Evolutionary conservation across 2,888 invertebrate species (phyloP), one percentile per base, ranked within the genome.

Genomic region (Parnassius glacialis): DNA sequence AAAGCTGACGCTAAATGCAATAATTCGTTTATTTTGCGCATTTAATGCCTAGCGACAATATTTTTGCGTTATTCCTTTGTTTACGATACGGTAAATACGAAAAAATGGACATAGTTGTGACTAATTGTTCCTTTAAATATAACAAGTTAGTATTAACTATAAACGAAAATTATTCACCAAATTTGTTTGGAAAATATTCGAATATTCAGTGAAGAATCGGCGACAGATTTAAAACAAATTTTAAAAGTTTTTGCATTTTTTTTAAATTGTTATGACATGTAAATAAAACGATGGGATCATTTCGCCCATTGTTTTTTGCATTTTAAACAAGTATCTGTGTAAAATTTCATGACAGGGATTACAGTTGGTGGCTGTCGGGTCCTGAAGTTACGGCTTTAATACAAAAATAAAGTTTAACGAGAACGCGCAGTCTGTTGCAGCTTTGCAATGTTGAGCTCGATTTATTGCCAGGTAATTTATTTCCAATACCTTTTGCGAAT

Each of bases 341-440:
- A 80, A 82, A 85, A 80, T 82, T 80, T 80, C 79, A 78, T 75
- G 74, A 72, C 78, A 69, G 73, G 85, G 84, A 87, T 88, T 87
- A 87, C 80, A 82, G 79, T 80, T 74, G 78, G 80, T 78, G 76
- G 78, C 75, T 74, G 80, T 79, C 76, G 74, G 79, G 77, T 75
- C 73, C 76, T 72, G 76, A 79, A 89, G 87, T 90, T 88, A 88
- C 87, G 85, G 85, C 76, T 84, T 86, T 85, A 85, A 87, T 87
- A 85, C 86, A 88, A 89, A 89, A 89, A 89, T 89, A 89, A 90
- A 89, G 84, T 89, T 86, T 87, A 85, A 88, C 87, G 87, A 83
- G 84, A 75, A 76, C 72, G 76, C 78, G 79, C 87, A 85, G 84
- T 79, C 80, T 85, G 88, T 75, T 82, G 86, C 83, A 80, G 79